Percentiles rank a stretch among this genome's conserved stretches.
phyloP scores from a whole-genome alignment of 1,140 invertebrate species.

The Cherax quadricarinatus region DNA sequence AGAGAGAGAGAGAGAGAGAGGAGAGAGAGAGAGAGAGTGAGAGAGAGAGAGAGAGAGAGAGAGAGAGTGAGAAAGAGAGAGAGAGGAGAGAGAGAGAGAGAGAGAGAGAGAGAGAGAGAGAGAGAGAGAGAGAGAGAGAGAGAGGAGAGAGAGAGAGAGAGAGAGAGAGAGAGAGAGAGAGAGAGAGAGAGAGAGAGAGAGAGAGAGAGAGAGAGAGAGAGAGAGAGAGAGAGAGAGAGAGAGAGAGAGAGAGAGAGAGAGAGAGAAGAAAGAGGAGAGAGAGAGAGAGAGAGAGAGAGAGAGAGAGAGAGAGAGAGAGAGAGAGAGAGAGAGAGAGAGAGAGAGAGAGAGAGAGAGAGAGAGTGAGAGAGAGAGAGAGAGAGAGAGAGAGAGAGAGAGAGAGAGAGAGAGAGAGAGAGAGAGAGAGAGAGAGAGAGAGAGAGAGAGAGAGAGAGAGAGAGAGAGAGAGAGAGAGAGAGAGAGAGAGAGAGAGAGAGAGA shows the following conservation, averaged over 20 bases:
- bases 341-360: background rate
- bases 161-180: too few relatives aligned
- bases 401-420: background rate
- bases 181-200: too few relatives aligned
- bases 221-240: too few relatives aligned
- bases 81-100: background rate
- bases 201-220: too few relatives aligned
- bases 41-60: background rate
- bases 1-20: background rate
- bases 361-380: background rate
- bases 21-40: background rate
- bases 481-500: background rate
- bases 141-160: background rate
- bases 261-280: background rate
- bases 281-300: background rate
- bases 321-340: background rate
- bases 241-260: too few relatives aligned
- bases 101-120: background rate
- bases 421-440: background rate
- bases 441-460: conserved; percentile 12
- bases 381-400: background rate
- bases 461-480: background rate
- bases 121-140: conserved; percentile 13
- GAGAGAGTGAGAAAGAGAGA: too few relatives aligned
- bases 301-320: background rate